Evolutionary conservation across 2,797 vertebrate genomes (phyloP).

Genomic region (Characodon lateralis): DNA sequence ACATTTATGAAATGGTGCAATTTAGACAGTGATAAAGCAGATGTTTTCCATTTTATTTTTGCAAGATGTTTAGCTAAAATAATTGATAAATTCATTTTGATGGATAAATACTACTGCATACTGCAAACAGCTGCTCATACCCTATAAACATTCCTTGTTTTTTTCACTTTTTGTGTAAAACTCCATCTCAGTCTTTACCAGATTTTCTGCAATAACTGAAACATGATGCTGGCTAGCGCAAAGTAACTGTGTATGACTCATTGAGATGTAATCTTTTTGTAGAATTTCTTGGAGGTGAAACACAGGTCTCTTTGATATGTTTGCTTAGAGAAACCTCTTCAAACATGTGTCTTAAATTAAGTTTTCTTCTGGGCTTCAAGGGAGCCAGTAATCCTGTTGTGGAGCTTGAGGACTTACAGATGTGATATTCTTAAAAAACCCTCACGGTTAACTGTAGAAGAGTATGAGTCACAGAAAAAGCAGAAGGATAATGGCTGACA

Average conservation of each 20-base stretch:
- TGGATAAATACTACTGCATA: neutral
- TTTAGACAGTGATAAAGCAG: neutral
- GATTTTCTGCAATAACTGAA: neutral
- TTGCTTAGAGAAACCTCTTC: neutral
- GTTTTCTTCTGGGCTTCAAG: neutral
- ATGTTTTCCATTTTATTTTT: neutral
- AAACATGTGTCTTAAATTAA: conserved; percentile 3
- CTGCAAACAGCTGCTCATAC: neutral
- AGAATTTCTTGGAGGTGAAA: neutral
- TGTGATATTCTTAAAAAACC: neutral
- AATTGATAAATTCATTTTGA: neutral
- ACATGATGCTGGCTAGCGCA: neutral
- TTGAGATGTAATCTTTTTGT: neutral
- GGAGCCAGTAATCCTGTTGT: neutral
- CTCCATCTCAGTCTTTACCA: neutral
- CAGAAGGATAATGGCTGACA: neutral
- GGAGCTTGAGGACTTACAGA: neutral
- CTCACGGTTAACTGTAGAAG: neutral
- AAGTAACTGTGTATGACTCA: neutral
- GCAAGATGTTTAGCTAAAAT: neutral
- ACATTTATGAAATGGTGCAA: too few relatives aligned
- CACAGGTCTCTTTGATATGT: neutral
- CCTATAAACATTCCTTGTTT: neutral
- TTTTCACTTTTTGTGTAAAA: neutral
- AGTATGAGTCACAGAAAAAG: neutral